A percentile compares a stretch with the other conserved stretches of the same genome.
phyloP scores from a whole-genome alignment of 2,113 vertebrate genomes.

The Eulemur rufifrons region DNA sequence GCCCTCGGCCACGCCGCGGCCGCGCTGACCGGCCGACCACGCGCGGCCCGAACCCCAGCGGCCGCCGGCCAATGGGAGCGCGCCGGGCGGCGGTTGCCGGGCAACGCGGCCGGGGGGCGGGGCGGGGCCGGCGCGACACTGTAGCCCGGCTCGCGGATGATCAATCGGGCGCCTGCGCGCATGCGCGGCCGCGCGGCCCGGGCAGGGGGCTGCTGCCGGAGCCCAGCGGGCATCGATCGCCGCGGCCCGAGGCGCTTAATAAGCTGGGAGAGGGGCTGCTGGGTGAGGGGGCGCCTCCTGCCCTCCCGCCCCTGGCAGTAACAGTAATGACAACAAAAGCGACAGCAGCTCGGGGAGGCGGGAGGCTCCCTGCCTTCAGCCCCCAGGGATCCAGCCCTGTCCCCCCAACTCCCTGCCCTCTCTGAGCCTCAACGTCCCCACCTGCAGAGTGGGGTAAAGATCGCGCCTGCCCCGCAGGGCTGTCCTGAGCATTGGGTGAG shows the following conservation, averaged over 20 bases:
- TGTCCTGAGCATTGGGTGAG: too few species aligned
- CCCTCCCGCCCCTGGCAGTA: background rate
- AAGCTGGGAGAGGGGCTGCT: conserved; percentile 46
- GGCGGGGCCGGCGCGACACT: conserved; percentile 76
- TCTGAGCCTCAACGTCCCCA: background rate
- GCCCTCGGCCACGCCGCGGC: conserved; percentile 80
- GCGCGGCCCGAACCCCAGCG: conserved; percentile 69
- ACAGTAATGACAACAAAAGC: background rate
- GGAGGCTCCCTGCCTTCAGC: too few species aligned
- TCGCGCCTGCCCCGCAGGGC: too few species aligned
- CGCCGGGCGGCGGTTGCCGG: conserved; percentile 84
- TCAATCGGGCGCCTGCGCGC: conserved; percentile 86
- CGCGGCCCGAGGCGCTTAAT: conserved; percentile 73
- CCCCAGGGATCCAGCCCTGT: too few species aligned
- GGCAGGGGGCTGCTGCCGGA: conserved; percentile 83
- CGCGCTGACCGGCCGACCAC: conserved; percentile 87
- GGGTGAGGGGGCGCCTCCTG: background rate
- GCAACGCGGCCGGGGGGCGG: conserved; percentile 82
- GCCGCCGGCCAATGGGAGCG: conserved; percentile 80
- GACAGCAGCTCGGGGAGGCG: background rate
- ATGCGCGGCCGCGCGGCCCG: conserved; percentile 82
- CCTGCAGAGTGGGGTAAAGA: background rate
- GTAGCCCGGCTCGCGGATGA: conserved; percentile 71
- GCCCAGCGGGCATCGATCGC: conserved; percentile 88
- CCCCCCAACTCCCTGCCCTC: too few species aligned